Conservation (phyloP, 2,888 invertebrate genomes). For the Melinaea marsaeus region DNA sequence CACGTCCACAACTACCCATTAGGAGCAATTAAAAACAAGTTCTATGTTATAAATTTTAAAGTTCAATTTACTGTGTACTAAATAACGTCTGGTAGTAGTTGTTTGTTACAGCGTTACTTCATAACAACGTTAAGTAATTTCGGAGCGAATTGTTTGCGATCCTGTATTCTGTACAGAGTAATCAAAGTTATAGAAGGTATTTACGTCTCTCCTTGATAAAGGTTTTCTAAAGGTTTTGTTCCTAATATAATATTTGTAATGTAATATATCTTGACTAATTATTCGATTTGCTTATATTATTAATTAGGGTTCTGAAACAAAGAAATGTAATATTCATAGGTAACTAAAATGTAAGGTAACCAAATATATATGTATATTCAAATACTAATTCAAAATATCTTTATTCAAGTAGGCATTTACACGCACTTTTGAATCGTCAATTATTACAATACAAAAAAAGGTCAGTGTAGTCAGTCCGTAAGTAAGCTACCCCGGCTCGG, state of each 20-base stretch:
- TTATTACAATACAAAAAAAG: no score
- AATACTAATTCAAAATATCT: no score
- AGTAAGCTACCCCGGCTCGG: no score
- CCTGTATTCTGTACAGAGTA: slow-evolving; percentile 14
- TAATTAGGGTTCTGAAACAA: no score
- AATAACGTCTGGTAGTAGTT: slow-evolving; percentile 11
- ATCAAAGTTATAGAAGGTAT: slow-evolving; percentile 2
- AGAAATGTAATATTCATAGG: no score
- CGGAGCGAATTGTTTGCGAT: slow-evolving; percentile 22
- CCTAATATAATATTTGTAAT: not conserved
- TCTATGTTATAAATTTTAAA: slow-evolving; percentile 16
- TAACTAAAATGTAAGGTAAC: no score
- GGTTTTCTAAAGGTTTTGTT: not conserved
- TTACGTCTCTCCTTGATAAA: not conserved
- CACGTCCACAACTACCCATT: slow-evolving; percentile 20
- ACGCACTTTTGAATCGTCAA: no score
- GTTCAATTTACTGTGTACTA: slow-evolving; percentile 17
- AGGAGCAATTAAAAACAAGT: slow-evolving; percentile 19
- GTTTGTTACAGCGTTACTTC: slow-evolving; percentile 22
- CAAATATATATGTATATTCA: no score
- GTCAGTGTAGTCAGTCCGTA: no score
- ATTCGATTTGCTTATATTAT: no score
- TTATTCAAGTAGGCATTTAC: no score
- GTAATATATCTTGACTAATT: no score
- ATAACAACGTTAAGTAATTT: slow-evolving; percentile 26